Base-by-base conservation (phyloP, 2,113 vertebrate genomes). In the Argyrosomus japonicus region DNA sequence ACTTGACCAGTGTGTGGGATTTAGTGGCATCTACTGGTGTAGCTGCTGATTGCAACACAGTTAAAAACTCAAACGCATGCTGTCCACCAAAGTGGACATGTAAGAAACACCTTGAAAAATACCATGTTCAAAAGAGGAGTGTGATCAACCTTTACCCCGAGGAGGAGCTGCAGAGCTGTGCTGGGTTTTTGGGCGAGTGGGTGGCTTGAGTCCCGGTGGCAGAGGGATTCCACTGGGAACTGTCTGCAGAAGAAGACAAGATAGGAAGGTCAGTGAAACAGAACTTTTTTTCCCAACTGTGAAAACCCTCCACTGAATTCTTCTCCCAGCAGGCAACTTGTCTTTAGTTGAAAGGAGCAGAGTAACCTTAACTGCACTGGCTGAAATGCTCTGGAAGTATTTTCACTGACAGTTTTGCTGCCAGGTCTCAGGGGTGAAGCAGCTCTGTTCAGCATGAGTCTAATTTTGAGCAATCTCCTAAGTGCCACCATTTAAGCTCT, bases 221-320 rank as follows among this genome's bases (percentile, higher is more conserved):
- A 94, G 92, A 18, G 95, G 95, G 67, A 96, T 96, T 58, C 95
- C 95, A 77, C 69, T 93, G 19, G 93, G 87, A 63, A 92, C 8
- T 40, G 50, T 91, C 94, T 96, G 85, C 32, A 43, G 68, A 61
- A 65, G 21, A 58, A 73, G 27, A 36, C 40, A 71, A 19, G 18
- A 45, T 18, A 76, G 23, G 7, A 57, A 15, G 0, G 14, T 54
- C 11, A 68, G 2, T 18, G 0, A 62, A 21, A 43, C 1, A 50
- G 19, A 7, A 0, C 50, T 15, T 19, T 17, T 21, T 6, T 51
- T 50, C 21, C 15, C 4, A 29, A 23, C 1, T 6, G 43, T 21
- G 7, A 57, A 75, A 36, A 32, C 11, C 45, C 6, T n/a, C n/a
- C 10, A 48, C 5, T 5, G 19, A 45, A 23, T 43, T 47, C 21